These are phyloP conservation scores for Equus przewalskii DNA, from an alignment of 2,113 vertebrate species.

Conservation along the genomic window DNA sequence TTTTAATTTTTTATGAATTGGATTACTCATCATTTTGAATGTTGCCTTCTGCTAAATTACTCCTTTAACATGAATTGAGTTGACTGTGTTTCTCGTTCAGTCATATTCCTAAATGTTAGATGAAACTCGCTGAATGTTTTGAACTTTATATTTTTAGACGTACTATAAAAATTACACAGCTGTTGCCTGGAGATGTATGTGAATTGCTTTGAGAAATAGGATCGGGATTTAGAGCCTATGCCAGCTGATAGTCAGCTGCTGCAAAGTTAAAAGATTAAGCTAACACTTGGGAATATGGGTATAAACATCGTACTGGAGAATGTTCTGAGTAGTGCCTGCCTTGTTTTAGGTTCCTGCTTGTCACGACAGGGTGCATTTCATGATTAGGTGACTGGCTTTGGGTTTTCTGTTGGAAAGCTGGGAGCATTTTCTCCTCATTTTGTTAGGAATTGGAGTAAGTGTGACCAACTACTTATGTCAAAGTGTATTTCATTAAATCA, in stretches of 20 bases:
- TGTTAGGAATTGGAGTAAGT: not conserved
- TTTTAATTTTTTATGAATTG: slow-evolving; percentile 72
- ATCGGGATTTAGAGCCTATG: slow-evolving; percentile 45
- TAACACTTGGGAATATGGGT: not conserved
- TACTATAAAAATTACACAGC: slow-evolving; percentile 77
- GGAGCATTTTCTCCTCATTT: not conserved
- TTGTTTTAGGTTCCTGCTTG: not conserved
- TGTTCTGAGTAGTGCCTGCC: not conserved
- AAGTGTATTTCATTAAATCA: slow-evolving; percentile 8
- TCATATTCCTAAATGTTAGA: slow-evolving; percentile 64
- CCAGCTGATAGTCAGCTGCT: slow-evolving; percentile 71
- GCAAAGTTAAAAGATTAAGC: slow-evolving; percentile 1
- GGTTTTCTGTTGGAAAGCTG: not conserved
- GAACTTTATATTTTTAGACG: slow-evolving; percentile 75
- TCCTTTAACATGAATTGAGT: slow-evolving; percentile 64
- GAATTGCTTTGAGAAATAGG: slow-evolving; percentile 58
- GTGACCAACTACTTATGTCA: not conserved
- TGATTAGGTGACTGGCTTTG: not conserved
- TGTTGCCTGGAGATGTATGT: slow-evolving; percentile 69
- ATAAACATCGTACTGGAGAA: not conserved
- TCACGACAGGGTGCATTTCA: not conserved
- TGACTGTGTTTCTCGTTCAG: slow-evolving; percentile 67
- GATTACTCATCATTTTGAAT: slow-evolving; percentile 65
- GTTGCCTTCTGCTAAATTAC: slow-evolving; percentile 70
- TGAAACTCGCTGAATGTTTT: slow-evolving; percentile 71